Evolutionary conservation across 2,797 vertebrate species (phyloP).

Genomic region (Nasua narica): DNA sequence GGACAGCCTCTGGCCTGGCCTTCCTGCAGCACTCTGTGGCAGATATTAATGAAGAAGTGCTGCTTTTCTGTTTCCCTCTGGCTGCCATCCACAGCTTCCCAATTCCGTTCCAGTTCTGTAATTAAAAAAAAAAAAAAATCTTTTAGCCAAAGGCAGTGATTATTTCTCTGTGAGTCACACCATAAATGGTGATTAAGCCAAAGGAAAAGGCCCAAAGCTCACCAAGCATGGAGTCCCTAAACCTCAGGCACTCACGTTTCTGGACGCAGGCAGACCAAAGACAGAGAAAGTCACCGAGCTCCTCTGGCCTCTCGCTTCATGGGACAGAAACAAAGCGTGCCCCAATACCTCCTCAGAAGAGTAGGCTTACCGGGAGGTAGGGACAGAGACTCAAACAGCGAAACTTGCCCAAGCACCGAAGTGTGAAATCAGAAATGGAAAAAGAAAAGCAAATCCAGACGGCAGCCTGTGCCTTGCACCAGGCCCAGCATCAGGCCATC

Average conservation of each 20-base stretch:
- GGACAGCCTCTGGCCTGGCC: slow-evolving; percentile 85
- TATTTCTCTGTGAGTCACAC: neutral
- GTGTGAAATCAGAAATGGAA: neutral
- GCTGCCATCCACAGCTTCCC: slow-evolving; percentile 91
- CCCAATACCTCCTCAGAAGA: neutral
- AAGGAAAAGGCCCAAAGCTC: neutral
- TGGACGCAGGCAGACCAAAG: fast-evolving
- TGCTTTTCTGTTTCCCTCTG: slow-evolving; percentile 77
- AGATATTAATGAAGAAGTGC: slow-evolving; percentile 92
- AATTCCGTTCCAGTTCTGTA: slow-evolving; percentile 89
- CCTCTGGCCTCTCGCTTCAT: neutral
- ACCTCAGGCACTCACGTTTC: neutral
- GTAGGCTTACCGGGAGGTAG: fast-evolving
- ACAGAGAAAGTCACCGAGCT: neutral
- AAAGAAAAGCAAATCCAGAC: neutral
- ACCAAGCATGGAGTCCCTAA: neutral
- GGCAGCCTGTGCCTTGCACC: neutral
- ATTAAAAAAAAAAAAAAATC: slow-evolving; percentile 24
- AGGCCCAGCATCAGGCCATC: fast-evolving
- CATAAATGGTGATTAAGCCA: neutral
- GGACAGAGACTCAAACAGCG: neutral
- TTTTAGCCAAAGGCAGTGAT: neutral
- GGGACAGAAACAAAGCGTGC: neutral
- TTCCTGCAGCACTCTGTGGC: slow-evolving; percentile 88
- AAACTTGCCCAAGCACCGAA: neutral